phyloP scores from a whole-genome alignment of 2,888 invertebrate species.

The Ypsolopha scabrella region DNA sequence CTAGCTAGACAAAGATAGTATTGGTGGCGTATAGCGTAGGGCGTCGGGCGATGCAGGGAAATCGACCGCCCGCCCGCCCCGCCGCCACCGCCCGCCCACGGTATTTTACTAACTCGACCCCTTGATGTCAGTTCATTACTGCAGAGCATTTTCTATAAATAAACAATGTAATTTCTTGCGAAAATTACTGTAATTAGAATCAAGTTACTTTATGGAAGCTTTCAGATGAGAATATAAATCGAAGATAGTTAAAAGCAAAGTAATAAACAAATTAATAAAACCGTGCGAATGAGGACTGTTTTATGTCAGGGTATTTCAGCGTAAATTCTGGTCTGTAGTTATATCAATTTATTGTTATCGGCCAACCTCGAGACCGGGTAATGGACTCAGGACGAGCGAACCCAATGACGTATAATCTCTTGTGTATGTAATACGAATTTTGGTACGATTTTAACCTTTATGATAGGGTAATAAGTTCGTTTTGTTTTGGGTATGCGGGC shows the following conservation, averaged over 20 bases:
- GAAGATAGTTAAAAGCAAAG: too few species aligned
- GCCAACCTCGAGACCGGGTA: conserved; percentile 4
- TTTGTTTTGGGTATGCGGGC: too few species aligned
- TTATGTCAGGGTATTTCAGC: neutral
- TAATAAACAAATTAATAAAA: too few species aligned
- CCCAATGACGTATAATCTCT: neutral
- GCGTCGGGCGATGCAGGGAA: conserved; percentile 16
- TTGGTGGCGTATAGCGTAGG: conserved; percentile 6
- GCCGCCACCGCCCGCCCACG: conserved; percentile 14
- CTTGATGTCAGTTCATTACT: neutral
- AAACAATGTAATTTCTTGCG: neutral
- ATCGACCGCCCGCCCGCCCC: conserved; percentile 20
- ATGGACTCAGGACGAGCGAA: neutral
- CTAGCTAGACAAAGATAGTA: conserved; percentile 10
- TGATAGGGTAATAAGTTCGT: too few species aligned
- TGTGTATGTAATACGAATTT: too few species aligned
- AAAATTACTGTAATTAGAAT: neutral
- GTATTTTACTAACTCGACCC: conserved; percentile 11
- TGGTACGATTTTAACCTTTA: too few species aligned
- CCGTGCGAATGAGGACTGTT: neutral
- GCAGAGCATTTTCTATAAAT: neutral
- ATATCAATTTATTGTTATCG: conserved; percentile 7
- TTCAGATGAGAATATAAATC: too few species aligned
- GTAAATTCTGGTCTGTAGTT: neutral
- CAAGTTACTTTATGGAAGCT: too few species aligned